These are phyloP conservation scores for Lithobates sylvaticus DNA, from an alignment of 2,797 vertebrate species.

Conservation along the genomic window DNA sequence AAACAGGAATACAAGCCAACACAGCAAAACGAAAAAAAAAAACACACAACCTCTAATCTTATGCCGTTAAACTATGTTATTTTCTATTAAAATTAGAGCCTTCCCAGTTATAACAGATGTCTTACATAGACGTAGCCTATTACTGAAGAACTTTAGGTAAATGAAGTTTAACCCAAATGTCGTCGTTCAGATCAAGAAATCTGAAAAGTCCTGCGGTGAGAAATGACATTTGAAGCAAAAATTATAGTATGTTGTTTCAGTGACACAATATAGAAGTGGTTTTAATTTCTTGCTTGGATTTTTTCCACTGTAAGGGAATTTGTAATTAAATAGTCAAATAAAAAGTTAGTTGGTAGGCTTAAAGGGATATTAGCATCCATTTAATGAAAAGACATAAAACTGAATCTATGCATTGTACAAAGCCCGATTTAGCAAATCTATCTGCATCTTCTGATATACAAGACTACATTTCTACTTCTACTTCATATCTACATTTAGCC, in stretches of 20 bases:
- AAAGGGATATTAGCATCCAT: neutral
- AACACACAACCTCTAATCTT: slow-evolving; percentile 80
- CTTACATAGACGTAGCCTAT: slow-evolving; percentile 75
- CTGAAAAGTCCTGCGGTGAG: slow-evolving; percentile 69
- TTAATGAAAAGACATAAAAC: neutral
- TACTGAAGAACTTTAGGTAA: slow-evolving; percentile 78
- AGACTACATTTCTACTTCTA: no score
- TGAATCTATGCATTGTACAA: neutral
- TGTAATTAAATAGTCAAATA: slow-evolving; percentile 22
- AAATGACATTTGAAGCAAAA: slow-evolving; percentile 73
- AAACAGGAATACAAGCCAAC: slow-evolving; percentile 70
- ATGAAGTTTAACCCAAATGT: slow-evolving; percentile 79
- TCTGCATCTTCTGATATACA: neutral
- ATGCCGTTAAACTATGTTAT: slow-evolving; percentile 79
- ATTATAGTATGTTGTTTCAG: slow-evolving; percentile 69
- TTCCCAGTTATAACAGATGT: slow-evolving; percentile 80
- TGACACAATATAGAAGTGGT: slow-evolving; percentile 70
- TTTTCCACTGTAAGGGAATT: slow-evolving; percentile 12
- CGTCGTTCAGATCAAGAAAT: slow-evolving; percentile 69
- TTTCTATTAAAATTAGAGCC: slow-evolving; percentile 82
- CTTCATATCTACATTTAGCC: neutral
- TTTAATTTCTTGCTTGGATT: slow-evolving; percentile 60
- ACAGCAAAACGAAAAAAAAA: slow-evolving; percentile 72
- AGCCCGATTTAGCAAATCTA: neutral
- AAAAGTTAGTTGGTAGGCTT: neutral